Evolutionary conservation across 2,797 vertebrate species (phyloP).

Genomic region (Sebastes diaconus): DNA sequence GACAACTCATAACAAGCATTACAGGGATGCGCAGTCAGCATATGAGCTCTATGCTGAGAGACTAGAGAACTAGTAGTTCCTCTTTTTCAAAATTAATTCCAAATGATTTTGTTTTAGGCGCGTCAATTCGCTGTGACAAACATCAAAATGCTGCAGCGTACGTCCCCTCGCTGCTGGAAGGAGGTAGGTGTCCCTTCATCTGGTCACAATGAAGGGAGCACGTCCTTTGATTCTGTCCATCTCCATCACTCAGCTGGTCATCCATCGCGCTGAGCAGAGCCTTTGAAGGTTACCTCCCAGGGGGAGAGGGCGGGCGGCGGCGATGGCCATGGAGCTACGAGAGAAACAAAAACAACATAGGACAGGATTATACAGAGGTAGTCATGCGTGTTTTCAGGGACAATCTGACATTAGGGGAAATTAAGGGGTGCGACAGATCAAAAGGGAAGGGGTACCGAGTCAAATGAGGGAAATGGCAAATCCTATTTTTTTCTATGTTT

Average conservation of each 20-base stretch:
- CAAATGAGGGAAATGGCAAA: conserved; percentile 55
- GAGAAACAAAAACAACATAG: conserved; percentile 68
- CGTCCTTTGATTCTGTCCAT: conserved; percentile 49
- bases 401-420: conserved; percentile 61
- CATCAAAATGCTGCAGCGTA: neutral
- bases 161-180: neutral
- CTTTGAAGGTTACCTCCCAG: conserved; percentile 58
- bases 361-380: conserved; percentile 66
- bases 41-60: conserved; percentile 29
- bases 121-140: neutral
- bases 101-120: neutral
- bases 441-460: conserved; percentile 52
- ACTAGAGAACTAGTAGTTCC: neutral
- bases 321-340: conserved; percentile 60
- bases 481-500: conserved; percentile 46
- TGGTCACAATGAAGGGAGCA: conserved; percentile 53
- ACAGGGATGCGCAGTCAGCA: conserved; percentile 59
- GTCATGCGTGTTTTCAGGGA: conserved; percentile 60
- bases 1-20: conserved; percentile 94
- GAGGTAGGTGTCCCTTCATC: conserved; percentile 54
- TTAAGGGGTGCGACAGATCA: conserved; percentile 66
- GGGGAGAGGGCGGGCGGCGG: conserved; percentile 7
- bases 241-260: conserved; percentile 61
- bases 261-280: conserved; percentile 43
- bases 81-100: neutral